These are phyloP conservation scores for Cheirogaleus medius DNA, from an alignment of 2,113 vertebrate species.

Conservation along the genomic window DNA sequence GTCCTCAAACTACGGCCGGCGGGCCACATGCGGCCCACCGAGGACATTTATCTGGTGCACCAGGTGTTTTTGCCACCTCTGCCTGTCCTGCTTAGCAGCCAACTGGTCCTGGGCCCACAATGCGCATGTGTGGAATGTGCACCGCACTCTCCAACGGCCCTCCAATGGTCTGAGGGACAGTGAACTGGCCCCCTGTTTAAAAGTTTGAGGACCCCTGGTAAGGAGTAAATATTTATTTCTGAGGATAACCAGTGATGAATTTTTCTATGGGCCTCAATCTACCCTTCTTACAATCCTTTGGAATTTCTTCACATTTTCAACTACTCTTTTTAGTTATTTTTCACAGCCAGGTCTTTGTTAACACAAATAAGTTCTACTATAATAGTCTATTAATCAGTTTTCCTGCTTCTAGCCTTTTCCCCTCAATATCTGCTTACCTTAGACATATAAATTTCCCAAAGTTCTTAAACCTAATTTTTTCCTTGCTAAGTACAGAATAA, in stretches of 20 bases:
- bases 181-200: too few relatives aligned
- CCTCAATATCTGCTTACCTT: background rate
- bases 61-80: too few relatives aligned
- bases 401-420: background rate
- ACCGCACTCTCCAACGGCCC: too few relatives aligned
- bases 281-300: background rate
- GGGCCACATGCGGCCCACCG: too few relatives aligned
- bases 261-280: background rate
- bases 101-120: too few relatives aligned
- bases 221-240: background rate
- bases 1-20: too few relatives aligned
- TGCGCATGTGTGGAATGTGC: too few relatives aligned
- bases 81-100: too few relatives aligned
- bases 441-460: background rate
- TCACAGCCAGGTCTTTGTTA: background rate
- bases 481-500: background rate
- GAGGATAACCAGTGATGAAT: background rate
- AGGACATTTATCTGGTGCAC: too few relatives aligned
- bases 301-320: background rate
- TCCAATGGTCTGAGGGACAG: too few relatives aligned
- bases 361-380: background rate
- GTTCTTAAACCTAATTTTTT: background rate
- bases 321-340: background rate
- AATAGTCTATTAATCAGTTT: background rate
- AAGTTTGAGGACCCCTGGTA: too few relatives aligned